These are phyloP conservation scores for Hipposideros larvatus DNA, from an alignment of 2,797 vertebrate genomes.

Conservation along the genomic window DNA sequence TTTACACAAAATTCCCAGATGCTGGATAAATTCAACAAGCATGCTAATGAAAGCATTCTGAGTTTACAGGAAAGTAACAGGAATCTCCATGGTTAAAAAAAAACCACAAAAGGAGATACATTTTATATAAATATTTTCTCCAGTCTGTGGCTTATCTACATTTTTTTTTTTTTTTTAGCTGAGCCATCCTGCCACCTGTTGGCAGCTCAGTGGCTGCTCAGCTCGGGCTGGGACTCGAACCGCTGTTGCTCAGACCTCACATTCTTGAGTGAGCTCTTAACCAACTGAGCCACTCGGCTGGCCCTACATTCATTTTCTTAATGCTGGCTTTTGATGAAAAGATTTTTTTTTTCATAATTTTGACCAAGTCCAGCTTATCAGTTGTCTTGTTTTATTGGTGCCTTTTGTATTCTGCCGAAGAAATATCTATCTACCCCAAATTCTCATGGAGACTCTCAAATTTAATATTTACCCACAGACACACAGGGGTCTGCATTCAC, in stretches of 20 bases:
- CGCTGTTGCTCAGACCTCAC: no score
- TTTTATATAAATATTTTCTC: not conserved
- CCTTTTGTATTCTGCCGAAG: not conserved
- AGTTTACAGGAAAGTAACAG: not conserved
- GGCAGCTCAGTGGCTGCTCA: no score
- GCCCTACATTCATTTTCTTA: not conserved
- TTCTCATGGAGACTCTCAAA: constrained; percentile 21
- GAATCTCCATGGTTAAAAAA: not conserved
- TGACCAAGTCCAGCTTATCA: not conserved
- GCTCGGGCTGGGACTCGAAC: no score
- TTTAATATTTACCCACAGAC: constrained; percentile 32
- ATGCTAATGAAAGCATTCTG: not conserved
- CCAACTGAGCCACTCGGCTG: no score
- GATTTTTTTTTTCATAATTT: not conserved
- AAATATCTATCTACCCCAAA: not conserved
- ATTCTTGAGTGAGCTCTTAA: no score
- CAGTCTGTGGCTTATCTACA: not conserved
- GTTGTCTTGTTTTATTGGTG: not conserved
- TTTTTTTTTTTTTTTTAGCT: no score
- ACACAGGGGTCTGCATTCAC: not conserved
- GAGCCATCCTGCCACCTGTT: no score
- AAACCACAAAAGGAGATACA: not conserved
- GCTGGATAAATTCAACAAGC: not conserved
- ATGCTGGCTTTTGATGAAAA: not conserved
- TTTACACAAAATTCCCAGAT: not conserved